These are phyloP conservation scores for Sarcophaga peregrina DNA, from an alignment of 1,140 invertebrate species.

Conservation along the genomic window DNA sequence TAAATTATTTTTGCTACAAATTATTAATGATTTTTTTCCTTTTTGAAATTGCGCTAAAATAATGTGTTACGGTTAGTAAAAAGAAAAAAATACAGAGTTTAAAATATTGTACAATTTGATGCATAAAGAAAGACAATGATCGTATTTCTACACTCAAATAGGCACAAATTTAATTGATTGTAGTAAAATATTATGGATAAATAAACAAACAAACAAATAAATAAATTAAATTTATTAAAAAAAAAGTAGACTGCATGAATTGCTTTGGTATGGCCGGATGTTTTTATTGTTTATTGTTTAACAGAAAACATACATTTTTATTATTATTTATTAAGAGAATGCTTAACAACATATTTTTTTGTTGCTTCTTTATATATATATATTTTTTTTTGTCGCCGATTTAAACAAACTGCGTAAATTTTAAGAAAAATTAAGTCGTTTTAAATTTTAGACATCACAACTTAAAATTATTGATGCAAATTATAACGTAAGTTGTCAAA, in stretches of 20 bases:
- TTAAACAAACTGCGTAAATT: not conserved
- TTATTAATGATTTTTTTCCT: not conserved
- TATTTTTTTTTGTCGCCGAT: not conserved
- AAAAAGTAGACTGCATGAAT: not conserved
- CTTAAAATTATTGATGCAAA: not conserved
- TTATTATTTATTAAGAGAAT: constrained; percentile 11
- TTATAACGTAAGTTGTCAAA: not conserved
- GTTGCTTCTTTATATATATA: too few relatives aligned
- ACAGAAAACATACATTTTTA: not conserved
- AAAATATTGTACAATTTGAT: too few relatives aligned
- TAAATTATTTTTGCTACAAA: not conserved
- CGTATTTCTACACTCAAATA: not conserved
- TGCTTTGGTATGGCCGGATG: not conserved
- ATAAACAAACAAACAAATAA: not conserved
- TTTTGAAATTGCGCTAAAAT: not conserved
- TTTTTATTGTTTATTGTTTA: constrained; percentile 16
- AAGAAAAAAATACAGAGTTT: not conserved
- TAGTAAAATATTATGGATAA: not conserved
- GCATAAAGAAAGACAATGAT: too few relatives aligned
- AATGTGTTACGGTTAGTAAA: constrained; percentile 39
- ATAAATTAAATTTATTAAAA: constrained; percentile 8
- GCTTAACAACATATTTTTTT: not conserved
- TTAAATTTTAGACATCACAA: not conserved
- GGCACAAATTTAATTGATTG: constrained; percentile 2
- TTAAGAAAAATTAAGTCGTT: not conserved